These are phyloP conservation scores for Choreutis nemorana DNA, from an alignment of 2,888 invertebrate genomes.

Conservation along the genomic window DNA sequence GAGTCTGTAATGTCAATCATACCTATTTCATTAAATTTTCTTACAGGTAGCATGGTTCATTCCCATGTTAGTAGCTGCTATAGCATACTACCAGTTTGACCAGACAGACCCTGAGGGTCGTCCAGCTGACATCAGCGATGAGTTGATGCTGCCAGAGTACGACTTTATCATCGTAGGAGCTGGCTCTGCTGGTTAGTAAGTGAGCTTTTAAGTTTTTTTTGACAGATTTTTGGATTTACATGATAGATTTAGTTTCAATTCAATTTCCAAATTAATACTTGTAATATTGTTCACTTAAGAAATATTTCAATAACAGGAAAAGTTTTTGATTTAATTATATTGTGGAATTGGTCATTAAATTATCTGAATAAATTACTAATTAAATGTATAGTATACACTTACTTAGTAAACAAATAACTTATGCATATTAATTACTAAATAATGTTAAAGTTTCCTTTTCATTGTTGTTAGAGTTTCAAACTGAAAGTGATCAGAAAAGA, in stretches of 20 bases:
- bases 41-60: constrained; percentile 79
- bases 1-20: background rate
- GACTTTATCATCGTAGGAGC: constrained; percentile 89
- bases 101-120: constrained; percentile 83
- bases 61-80: constrained; percentile 83
- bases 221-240: constrained; percentile 1
- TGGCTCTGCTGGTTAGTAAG: constrained; percentile 80
- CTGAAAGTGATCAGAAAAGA: no score
- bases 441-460: no score
- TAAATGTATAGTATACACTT: no score
- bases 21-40: background rate
- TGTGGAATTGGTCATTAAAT: no score
- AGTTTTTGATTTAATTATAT: no score
- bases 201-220: constrained; percentile 15
- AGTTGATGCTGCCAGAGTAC: constrained; percentile 71
- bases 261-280: no score
- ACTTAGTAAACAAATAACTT: no score
- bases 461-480: no score
- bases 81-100: constrained; percentile 88
- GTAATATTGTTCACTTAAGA: no score
- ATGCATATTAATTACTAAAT: no score
- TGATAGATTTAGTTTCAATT: background rate
- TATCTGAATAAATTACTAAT: no score
- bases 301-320: no score
- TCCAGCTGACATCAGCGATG: constrained; percentile 74